phyloP scores from a whole-genome alignment of 2,888 invertebrate genomes.

The Chloromyia formosa region DNA sequence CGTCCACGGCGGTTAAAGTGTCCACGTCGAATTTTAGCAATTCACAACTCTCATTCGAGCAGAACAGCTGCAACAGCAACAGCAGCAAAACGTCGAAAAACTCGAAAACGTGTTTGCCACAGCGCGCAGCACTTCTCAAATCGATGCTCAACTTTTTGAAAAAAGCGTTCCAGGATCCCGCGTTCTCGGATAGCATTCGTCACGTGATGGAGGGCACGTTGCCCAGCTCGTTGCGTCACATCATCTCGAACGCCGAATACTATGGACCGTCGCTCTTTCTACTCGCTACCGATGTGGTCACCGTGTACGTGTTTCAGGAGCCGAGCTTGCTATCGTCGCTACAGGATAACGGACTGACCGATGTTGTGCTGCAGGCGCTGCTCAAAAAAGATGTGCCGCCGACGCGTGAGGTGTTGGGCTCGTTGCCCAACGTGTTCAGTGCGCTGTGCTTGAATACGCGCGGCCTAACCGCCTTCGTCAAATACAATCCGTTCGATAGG shows the following conservation, averaged over 20 bases:
- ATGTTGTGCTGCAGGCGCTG: slow-evolving; percentile 84
- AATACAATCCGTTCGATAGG: slow-evolving; percentile 82
- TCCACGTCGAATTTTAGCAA: slow-evolving; percentile 47
- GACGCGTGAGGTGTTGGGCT: slow-evolving; percentile 80
- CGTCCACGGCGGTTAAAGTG: slow-evolving; percentile 48
- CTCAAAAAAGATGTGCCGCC: slow-evolving; percentile 84
- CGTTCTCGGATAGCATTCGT: slow-evolving; percentile 81
- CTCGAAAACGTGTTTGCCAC: slow-evolving; percentile 71
- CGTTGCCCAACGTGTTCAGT: slow-evolving; percentile 86
- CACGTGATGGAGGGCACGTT: slow-evolving; percentile 88
- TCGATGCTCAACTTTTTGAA: slow-evolving; percentile 90
- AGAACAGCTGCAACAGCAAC: slow-evolving; percentile 47
- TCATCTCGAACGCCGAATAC: slow-evolving; percentile 89
- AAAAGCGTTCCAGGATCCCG: slow-evolving; percentile 82
- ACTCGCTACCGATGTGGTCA: slow-evolving; percentile 84
- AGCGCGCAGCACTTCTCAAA: slow-evolving; percentile 84
- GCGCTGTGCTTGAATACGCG: slow-evolving; percentile 85
- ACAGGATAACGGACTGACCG: slow-evolving; percentile 87
- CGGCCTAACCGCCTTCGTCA: slow-evolving; percentile 80
- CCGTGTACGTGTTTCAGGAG: slow-evolving; percentile 84
- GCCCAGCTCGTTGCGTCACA: slow-evolving; percentile 80
- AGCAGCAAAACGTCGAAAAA: slow-evolving; percentile 44
- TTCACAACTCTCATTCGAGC: slow-evolving; percentile 46
- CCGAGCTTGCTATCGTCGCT: slow-evolving; percentile 83
- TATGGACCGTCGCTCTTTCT: slow-evolving; percentile 87